Percentiles rank a stretch among this genome's conserved stretches.
Evolutionary conservation across 1,140 invertebrate genomes (phyloP).

Genomic region (Drosophila prosaltans): DNA sequence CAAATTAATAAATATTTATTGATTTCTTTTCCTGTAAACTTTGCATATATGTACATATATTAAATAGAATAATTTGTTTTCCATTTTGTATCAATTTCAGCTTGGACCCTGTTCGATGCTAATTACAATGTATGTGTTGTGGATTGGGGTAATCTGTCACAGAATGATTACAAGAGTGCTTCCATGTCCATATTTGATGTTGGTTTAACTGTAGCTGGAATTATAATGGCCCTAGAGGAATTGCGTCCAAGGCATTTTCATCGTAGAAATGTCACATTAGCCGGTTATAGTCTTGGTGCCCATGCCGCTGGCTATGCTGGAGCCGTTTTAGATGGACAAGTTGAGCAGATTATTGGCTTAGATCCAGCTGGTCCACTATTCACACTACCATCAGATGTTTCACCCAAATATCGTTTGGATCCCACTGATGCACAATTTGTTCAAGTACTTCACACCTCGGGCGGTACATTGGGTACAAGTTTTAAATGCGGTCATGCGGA

Average conservation of each 20-base stretch:
- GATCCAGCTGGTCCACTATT: conserved; percentile 94
- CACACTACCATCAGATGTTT: conserved; percentile 85
- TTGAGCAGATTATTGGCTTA: conserved; percentile 84
- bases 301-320: conserved; percentile 94
- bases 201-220: conserved; percentile 85
- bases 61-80: too few species aligned
- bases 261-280: conserved; percentile 86
- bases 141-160: conserved; percentile 87
- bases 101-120: conserved; percentile 69
- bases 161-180: conserved; percentile 83
- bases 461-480: conserved; percentile 89
- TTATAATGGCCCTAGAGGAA: conserved; percentile 85
- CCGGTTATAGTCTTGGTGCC: conserved; percentile 94
- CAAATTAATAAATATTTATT: too few species aligned
- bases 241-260: conserved; percentile 82
- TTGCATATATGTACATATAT: too few species aligned
- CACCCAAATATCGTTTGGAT: conserved; percentile 87
- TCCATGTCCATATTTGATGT: conserved; percentile 84
- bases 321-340: conserved; percentile 83
- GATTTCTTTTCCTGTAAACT: too few species aligned
- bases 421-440: conserved; percentile 92
- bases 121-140: conserved; percentile 83
- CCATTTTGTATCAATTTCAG: conserved; percentile 25
- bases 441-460: conserved; percentile 95
- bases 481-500: conserved; percentile 92